Conservation (phyloP, 2,797 vertebrate species). For the Centroberyx gerrardi region DNA sequence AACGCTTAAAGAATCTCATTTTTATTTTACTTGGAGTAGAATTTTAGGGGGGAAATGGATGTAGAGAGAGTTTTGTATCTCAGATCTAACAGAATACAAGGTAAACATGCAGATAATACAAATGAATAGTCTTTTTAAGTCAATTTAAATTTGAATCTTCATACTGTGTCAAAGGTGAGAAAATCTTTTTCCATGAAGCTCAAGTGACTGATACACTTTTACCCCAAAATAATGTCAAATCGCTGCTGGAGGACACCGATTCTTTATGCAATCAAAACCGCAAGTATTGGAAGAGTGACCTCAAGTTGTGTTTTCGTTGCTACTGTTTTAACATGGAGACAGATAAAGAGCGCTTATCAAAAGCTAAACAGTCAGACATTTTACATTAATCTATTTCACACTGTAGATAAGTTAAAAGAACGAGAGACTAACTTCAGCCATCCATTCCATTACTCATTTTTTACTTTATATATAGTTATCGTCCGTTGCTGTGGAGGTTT, state of each 20-base stretch:
- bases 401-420: too few relatives aligned
- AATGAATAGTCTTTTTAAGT: conserved; percentile 90
- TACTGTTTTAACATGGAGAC: neutral
- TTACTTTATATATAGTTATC: too few relatives aligned
- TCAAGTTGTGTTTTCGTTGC: neutral
- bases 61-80: conserved; percentile 93
- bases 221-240: conserved; percentile 14
- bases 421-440: too few relatives aligned
- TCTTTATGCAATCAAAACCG: neutral
- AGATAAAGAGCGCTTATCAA: too few relatives aligned
- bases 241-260: conserved; percentile 18
- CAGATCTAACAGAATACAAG: conserved; percentile 92
- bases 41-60: conserved; percentile 92
- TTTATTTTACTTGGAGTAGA: conserved; percentile 89
- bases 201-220: conserved; percentile 21
- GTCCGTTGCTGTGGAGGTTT: neutral
- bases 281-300: neutral
- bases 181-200: conserved; percentile 15
- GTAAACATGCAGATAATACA: conserved; percentile 97
- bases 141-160: conserved; percentile 95
- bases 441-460: too few relatives aligned
- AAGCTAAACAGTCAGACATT: too few relatives aligned
- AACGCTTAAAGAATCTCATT: conserved; percentile 95
- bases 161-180: conserved; percentile 93
- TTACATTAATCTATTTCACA: too few relatives aligned